Evolutionary conservation across 2,113 vertebrate genomes (phyloP).

Genomic region (Alligator sinensis): DNA sequence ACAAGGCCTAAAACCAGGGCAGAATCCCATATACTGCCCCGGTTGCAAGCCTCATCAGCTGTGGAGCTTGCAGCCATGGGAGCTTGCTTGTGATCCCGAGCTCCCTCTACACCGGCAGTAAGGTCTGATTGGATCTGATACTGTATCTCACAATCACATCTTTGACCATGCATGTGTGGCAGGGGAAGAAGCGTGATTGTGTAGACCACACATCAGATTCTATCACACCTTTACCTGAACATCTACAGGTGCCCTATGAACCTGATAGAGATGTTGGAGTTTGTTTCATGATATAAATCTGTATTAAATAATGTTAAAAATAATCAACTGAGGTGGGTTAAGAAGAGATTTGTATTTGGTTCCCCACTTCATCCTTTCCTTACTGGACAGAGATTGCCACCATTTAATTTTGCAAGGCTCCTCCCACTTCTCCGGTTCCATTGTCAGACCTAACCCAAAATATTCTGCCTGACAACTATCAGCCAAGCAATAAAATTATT

Average conservation of each 20-base stretch:
- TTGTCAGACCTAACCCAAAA: neutral
- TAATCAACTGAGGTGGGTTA: neutral
- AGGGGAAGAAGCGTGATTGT: too few species aligned
- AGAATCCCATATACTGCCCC: too few species aligned
- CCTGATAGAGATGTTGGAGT: neutral
- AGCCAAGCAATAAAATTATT: neutral
- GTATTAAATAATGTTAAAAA: neutral
- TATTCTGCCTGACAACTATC: neutral
- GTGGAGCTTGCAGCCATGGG: too few species aligned
- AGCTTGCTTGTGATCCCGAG: too few species aligned
- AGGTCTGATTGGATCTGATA: too few species aligned
- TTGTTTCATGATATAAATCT: neutral
- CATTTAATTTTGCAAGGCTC: neutral
- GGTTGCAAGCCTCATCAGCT: too few species aligned
- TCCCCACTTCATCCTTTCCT: neutral
- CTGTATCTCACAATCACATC: too few species aligned
- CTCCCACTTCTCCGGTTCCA: neutral
- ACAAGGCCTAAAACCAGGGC: too few species aligned
- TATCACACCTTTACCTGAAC: too few species aligned
- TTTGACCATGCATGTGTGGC: too few species aligned
- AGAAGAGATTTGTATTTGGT: accelerated
- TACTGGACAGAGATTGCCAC: neutral
- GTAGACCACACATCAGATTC: too few species aligned
- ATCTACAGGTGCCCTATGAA: neutral
- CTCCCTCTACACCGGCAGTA: too few species aligned